These are phyloP conservation scores for Plagodis pulveraria DNA, from an alignment of 2,888 invertebrate species.

Conservation along the genomic window DNA sequence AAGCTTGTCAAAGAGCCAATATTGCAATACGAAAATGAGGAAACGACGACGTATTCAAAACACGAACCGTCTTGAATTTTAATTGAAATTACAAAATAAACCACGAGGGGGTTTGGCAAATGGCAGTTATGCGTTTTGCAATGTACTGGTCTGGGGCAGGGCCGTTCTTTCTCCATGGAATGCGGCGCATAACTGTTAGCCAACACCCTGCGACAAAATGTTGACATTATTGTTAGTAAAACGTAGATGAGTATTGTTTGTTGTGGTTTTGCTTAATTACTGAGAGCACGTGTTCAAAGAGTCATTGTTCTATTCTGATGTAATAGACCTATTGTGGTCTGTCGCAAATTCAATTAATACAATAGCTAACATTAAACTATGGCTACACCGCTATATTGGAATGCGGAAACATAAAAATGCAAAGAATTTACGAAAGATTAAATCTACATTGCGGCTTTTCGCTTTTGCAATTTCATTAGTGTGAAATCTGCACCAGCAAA, in stretches of 20 bases:
- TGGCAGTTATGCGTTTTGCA: constrained; percentile 64
- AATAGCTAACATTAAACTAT: constrained; percentile 17
- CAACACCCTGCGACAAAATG: constrained; percentile 39
- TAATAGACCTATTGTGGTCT: constrained; percentile 23
- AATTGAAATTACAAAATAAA: constrained; percentile 72
- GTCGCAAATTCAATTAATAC: constrained; percentile 26
- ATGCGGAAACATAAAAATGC: constrained; percentile 23
- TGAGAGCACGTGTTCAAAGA: constrained; percentile 42
- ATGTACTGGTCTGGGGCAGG: constrained; percentile 62
- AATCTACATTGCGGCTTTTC: constrained; percentile 21
- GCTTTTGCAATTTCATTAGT: constrained; percentile 20
- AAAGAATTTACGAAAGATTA: constrained; percentile 23
- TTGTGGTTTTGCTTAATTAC: constrained; percentile 27
- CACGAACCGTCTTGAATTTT: constrained; percentile 67
- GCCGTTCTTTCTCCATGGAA: constrained; percentile 74
- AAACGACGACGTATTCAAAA: constrained; percentile 52
- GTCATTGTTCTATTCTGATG: constrained; percentile 33
- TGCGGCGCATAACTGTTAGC: constrained; percentile 54
- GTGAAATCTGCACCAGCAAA: constrained; percentile 7
- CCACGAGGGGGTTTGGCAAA: constrained; percentile 64
- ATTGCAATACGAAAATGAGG: constrained; percentile 52
- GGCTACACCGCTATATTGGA: constrained; percentile 3
- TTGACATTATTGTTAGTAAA: constrained; percentile 39
- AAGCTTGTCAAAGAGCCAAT: constrained; percentile 54
- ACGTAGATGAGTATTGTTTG: constrained; percentile 44